These are phyloP conservation scores for Trogon melanurus DNA, from an alignment of 2,113 vertebrate genomes.

Conservation along the genomic window DNA sequence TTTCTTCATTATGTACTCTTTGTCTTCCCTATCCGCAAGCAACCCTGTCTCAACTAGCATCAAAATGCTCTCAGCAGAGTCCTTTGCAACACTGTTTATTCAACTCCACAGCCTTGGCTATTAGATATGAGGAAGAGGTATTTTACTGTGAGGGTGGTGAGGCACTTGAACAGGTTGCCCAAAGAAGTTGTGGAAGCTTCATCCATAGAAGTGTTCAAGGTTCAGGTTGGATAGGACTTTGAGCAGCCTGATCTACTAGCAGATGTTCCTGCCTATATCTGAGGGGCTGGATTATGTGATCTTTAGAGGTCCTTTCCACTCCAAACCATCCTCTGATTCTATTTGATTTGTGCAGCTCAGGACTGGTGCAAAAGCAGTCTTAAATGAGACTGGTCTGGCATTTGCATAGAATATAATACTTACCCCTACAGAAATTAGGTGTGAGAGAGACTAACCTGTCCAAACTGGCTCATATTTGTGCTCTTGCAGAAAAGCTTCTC, in stretches of 20 bases:
- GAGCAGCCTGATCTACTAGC: neutral
- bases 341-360: neutral
- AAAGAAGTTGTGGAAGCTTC: neutral
- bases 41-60: neutral
- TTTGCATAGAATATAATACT: neutral
- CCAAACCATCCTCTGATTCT: neutral
- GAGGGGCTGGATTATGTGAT: rapidly evolving
- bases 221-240: neutral
- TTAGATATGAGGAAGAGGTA: neutral
- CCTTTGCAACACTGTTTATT: neutral
- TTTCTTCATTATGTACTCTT: neutral
- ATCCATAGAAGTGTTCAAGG: neutral
- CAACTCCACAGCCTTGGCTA: neutral
- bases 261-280: neutral
- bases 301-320: neutral
- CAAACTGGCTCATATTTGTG: neutral
- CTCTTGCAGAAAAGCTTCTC: neutral
- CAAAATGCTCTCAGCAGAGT: neutral
- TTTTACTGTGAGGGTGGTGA: rapidly evolving
- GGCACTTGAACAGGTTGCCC: neutral
- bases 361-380: neutral
- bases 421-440: neutral
- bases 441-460: neutral
- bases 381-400: neutral
- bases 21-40: neutral